phyloP scores from a whole-genome alignment of 2,888 invertebrate species.

The Tetramorium bicarinatum region DNA sequence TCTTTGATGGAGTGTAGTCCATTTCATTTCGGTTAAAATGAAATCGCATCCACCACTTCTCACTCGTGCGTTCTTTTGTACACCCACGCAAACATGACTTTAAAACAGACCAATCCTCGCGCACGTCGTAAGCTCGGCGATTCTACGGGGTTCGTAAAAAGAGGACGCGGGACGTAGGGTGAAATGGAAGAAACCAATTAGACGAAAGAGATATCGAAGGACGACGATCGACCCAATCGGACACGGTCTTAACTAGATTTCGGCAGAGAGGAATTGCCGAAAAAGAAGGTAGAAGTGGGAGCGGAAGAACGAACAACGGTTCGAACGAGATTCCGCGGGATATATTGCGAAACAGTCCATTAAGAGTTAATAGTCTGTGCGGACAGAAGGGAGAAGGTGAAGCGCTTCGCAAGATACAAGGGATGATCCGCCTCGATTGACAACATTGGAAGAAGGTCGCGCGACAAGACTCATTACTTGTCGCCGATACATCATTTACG shows the following conservation, averaged over 20 bases:
- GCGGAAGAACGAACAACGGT: not conserved
- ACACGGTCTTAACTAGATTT: conserved; percentile 79
- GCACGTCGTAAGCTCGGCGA: conserved; percentile 31
- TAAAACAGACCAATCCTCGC: conserved; percentile 26
- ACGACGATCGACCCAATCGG: conserved; percentile 76
- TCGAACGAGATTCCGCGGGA: conserved; percentile 28
- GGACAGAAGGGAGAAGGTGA: not conserved
- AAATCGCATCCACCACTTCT: conserved; percentile 6
- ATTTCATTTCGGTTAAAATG: not conserved
- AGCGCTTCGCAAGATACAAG: not conserved
- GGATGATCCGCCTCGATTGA: conserved; percentile 13
- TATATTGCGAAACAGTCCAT: conserved; percentile 67
- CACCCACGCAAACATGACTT: conserved; percentile 14
- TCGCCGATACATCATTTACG: conserved; percentile 56
- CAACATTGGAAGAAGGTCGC: not conserved
- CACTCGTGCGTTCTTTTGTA: not conserved
- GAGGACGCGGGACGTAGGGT: conserved; percentile 27
- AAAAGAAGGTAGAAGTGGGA: conserved; percentile 49
- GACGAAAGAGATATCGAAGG: conserved; percentile 69
- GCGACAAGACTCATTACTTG: conserved; percentile 7
- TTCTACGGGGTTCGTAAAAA: conserved; percentile 12
- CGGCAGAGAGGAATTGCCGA: conserved; percentile 67
- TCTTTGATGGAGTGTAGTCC: not conserved
- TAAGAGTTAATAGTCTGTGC: conserved; percentile 68
- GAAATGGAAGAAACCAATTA: conserved; percentile 79